phyloP scores from a whole-genome alignment of 2,888 invertebrate genomes.

The Melanostoma mellinum region DNA sequence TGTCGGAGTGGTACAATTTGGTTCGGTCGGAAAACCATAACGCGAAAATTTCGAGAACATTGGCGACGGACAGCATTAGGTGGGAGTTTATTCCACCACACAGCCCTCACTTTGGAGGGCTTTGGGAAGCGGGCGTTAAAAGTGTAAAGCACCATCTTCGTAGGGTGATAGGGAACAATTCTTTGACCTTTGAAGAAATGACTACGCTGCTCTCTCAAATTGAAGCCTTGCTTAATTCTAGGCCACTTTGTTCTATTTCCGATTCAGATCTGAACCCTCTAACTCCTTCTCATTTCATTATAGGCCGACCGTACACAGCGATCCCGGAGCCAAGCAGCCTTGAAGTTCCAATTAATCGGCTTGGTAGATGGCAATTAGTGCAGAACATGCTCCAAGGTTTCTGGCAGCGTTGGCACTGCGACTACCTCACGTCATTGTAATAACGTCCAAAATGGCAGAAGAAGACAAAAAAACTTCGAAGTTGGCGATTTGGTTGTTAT shows the following conservation, averaged over 20 bases:
- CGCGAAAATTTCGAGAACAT: too few species aligned
- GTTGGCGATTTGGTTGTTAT: too few species aligned
- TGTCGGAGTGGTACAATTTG: too few species aligned
- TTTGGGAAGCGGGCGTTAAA: background rate
- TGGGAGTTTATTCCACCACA: slow-evolving; percentile 1
- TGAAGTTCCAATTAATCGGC: slow-evolving; percentile 8
- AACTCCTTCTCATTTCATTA: slow-evolving; percentile 25
- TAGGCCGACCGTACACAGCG: too few species aligned
- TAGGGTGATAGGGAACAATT: too few species aligned
- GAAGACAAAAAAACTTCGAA: too few species aligned
- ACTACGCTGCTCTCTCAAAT: slow-evolving; percentile 48
- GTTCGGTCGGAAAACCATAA: too few species aligned
- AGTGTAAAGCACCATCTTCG: slow-evolving; percentile 5
- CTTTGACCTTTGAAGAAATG: slow-evolving; percentile 29
- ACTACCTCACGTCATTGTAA: background rate
- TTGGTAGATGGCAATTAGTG: slow-evolving; percentile 22
- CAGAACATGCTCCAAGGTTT: background rate
- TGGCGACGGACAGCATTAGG: background rate
- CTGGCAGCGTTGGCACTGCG: too few species aligned
- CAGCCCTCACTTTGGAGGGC: background rate
- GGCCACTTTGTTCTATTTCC: slow-evolving; percentile 15
- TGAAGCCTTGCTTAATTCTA: slow-evolving; percentile 38
- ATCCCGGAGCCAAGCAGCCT: too few species aligned
- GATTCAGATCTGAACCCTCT: slow-evolving; percentile 35
- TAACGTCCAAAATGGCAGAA: too few species aligned